phyloP scores from a whole-genome alignment of 2,888 invertebrate genomes.

The Nipponacmea schrenckii region DNA sequence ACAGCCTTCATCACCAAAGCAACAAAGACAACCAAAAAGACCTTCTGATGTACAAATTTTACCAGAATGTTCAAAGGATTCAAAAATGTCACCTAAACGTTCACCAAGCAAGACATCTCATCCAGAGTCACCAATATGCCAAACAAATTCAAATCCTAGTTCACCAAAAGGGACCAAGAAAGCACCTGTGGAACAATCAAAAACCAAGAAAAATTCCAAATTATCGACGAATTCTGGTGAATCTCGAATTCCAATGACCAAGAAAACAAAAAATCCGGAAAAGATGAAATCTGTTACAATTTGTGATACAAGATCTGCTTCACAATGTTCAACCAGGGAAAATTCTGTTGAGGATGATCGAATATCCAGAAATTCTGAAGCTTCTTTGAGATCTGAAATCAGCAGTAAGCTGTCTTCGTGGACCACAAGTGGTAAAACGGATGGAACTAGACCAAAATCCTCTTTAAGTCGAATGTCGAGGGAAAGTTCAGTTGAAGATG shows the following conservation, averaged over 20 bases:
- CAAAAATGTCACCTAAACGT: neutral
- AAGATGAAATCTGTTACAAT: neutral
- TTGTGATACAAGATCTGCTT: neutral
- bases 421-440: neutral
- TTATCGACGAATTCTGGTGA: neutral
- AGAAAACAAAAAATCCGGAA: neutral
- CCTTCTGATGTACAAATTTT: neutral
- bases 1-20: neutral
- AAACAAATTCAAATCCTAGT: neutral
- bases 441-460: neutral
- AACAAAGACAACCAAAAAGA: neutral
- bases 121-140: neutral
- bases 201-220: neutral
- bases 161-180: neutral
- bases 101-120: neutral
- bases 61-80: neutral
- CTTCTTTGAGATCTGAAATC: neutral
- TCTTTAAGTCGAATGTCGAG: neutral
- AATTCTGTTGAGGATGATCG: neutral
- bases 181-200: neutral
- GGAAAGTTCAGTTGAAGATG: neutral
- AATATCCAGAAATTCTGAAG: neutral
- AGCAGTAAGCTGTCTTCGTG: neutral
- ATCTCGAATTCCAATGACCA: neutral
- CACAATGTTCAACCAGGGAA: neutral